Conservation (phyloP, 2,888 invertebrate species). For the Amphipyra berbera region DNA sequence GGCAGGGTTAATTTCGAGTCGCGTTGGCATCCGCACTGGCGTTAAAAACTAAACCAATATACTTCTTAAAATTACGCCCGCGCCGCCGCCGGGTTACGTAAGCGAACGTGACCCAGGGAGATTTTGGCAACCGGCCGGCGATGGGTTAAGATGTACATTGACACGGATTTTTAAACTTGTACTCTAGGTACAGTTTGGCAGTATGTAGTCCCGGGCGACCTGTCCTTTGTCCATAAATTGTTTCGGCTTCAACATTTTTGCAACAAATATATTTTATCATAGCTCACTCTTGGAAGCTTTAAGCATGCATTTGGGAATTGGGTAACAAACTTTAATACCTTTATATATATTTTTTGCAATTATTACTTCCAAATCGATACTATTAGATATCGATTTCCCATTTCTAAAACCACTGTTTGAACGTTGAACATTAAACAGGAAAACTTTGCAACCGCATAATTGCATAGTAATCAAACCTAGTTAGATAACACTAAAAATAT, state of each 20-base stretch:
- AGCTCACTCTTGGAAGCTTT: no score
- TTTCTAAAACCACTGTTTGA: background rate
- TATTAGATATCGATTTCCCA: conserved; percentile 13
- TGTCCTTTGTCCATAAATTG: conserved; percentile 38
- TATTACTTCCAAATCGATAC: background rate
- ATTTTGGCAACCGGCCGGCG: conserved; percentile 76
- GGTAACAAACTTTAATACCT: no score
- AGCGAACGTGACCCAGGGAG: conserved; percentile 75
- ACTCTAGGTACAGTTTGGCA: conserved; percentile 52
- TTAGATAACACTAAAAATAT: conserved; percentile 52
- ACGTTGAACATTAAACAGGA: conserved; percentile 3
- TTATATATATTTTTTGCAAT: background rate
- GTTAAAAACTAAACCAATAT: conserved; percentile 87
- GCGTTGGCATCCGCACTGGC: conserved; percentile 74
- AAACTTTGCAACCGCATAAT: conserved; percentile 17
- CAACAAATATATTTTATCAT: conserved; percentile 6
- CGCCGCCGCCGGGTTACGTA: conserved; percentile 71
- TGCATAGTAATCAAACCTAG: conserved; percentile 30
- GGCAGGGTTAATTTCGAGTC: conserved; percentile 73
- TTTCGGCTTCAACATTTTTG: conserved; percentile 29
- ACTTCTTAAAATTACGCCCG: conserved; percentile 80
- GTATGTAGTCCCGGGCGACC: conserved; percentile 46
- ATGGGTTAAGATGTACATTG: conserved; percentile 63
- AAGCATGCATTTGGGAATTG: no score
- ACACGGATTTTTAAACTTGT: conserved; percentile 58